Evolutionary conservation across 2,888 invertebrate genomes (phyloP).

Genomic region (Mellilla xanthometata): DNA sequence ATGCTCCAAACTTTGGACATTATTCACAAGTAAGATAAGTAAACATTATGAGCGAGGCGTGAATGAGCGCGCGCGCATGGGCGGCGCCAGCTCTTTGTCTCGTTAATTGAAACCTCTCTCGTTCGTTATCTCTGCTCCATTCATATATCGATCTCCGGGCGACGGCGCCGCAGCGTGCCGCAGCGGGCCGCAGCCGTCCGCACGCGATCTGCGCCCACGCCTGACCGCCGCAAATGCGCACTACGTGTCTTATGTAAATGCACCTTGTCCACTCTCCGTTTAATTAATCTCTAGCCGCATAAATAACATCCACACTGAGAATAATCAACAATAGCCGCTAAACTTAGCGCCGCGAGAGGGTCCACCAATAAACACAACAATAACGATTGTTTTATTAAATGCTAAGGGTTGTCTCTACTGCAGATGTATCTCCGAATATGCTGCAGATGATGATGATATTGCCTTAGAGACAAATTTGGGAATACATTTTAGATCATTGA

Average conservation of each 20-base stretch:
- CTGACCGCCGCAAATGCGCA: constrained; percentile 70
- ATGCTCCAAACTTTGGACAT: too few species aligned
- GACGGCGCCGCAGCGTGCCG: constrained; percentile 22
- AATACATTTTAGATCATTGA: too few species aligned
- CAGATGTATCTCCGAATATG: too few species aligned
- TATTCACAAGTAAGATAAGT: too few species aligned
- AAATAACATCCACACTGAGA: constrained; percentile 66
- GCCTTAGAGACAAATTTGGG: too few species aligned
- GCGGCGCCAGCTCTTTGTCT: constrained; percentile 1
- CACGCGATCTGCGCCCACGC: constrained; percentile 54
- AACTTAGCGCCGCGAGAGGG: neutral
- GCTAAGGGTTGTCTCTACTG: too few species aligned
- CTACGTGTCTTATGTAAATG: constrained; percentile 81
- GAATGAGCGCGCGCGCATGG: too few species aligned
- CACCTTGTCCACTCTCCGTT: constrained; percentile 69
- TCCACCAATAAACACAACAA: too few species aligned
- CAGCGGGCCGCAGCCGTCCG: constrained; percentile 9
- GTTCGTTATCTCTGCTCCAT: constrained; percentile 25
- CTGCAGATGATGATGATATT: too few species aligned
- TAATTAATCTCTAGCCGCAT: constrained; percentile 79
- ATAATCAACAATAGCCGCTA: constrained; percentile 35
- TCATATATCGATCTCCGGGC: constrained; percentile 46
- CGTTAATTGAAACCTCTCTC: constrained; percentile 31
- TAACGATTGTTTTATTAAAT: too few species aligned
- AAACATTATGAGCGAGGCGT: too few species aligned